Base-by-base conservation (phyloP, 2,888 invertebrate genomes). In the Ptycholaimellus sp. region DNA sequence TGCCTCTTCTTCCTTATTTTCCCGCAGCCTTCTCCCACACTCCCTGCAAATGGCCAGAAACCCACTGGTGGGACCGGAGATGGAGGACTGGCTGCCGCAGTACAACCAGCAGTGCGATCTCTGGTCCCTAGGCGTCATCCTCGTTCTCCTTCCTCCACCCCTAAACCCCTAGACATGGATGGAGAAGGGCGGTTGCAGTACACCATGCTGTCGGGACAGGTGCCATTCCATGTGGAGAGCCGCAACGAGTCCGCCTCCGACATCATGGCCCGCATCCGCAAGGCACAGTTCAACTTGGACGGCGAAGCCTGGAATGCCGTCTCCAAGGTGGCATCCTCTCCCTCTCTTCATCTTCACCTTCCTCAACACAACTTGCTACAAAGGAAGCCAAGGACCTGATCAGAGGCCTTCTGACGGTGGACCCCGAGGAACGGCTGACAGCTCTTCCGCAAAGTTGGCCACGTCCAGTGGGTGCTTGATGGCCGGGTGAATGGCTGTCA, bases 71-170 rank as follows among this genome's bases (percentile, higher is more conserved):
- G n/a, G 42, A 42, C 19, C 28, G 38, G 35, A 18, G 61, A 63
- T n/a, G 4, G 74, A 76, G 36, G 52, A 50, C 37, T 42, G 46
- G 17, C 44, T 53, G 25, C 54, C 54, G 3, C 44, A 57, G 22
- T 90, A 90, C 63, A 79, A 81, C 45, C 76, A 82, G 57, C 75
- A 77, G 53, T 85, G 85, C 65, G 93, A 93, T 64, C 65, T 87
- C 40, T 93, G 90, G 83, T 81, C 83, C 47, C 66, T 93, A 1
- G 93, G 93, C 0, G 85, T 85, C 2, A 79, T 87, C 45, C 64
- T 85, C 58, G 74, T 74, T 23, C 13, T 13, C 25, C 25, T 23
- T 13, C 13, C 25, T 13, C 25, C 25, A 23, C 25, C 25, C 13
- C 30, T 30, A 6, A 9, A 6, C n/a, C 30, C n/a, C 18, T 30